These are phyloP conservation scores for Pangasius larnaudii DNA, from an alignment of 2,797 vertebrate genomes.

Conservation along the genomic window DNA sequence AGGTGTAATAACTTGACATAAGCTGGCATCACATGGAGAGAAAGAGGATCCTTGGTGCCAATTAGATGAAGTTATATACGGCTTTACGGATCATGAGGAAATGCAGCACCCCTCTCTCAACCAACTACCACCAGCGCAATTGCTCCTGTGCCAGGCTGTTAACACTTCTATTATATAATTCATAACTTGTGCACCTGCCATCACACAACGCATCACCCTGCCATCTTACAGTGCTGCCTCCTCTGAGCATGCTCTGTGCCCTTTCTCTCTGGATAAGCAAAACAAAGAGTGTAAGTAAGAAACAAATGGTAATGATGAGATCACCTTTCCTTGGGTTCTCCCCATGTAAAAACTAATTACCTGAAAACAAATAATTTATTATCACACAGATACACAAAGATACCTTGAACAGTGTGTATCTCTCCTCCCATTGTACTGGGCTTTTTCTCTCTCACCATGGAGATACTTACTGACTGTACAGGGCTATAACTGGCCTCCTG, in stretches of 20 bases:
- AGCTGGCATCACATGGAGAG: not conserved
- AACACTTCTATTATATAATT: constrained; percentile 18
- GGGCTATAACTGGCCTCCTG: constrained; percentile 22
- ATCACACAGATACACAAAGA: not conserved
- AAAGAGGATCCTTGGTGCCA: constrained; percentile 2
- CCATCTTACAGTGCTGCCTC: not conserved
- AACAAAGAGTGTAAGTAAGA: not conserved
- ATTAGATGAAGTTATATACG: not conserved
- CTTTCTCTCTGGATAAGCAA: constrained; percentile 25
- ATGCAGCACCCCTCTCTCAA: not conserved
- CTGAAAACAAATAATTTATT: not conserved
- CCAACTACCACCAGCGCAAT: not conserved
- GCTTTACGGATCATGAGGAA: not conserved
- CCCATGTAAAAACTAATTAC: not conserved
- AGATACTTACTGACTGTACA: not conserved
- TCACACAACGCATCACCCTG: constrained; percentile 19
- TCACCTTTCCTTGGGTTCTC: not conserved
- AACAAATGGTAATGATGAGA: not conserved
- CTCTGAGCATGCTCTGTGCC: constrained; percentile 15
- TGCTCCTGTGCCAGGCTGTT: constrained; percentile 27
- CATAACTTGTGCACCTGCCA: constrained; percentile 21
- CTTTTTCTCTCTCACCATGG: constrained; percentile 24
- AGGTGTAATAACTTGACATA: not conserved
- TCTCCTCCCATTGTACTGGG: not conserved
- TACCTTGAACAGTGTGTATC: not conserved